phyloP scores from a whole-genome alignment of 2,888 invertebrate genomes.

The Adelphocoris suturalis region DNA sequence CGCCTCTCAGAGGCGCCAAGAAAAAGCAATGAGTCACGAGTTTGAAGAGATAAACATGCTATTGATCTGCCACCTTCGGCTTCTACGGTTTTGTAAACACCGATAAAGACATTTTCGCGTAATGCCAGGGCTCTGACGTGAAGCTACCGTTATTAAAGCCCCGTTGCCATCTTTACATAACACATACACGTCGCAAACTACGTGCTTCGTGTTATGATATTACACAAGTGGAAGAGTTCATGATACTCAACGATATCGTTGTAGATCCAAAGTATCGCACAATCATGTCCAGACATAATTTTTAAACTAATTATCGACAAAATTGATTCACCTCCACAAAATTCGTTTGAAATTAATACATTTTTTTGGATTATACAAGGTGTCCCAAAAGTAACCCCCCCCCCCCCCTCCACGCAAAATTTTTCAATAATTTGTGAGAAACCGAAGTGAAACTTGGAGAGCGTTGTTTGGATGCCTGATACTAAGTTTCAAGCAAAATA shows the following conservation, averaged over 20 bases:
- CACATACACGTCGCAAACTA: not conserved
- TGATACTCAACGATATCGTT: not conserved
- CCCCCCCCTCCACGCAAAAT: no score
- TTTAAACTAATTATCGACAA: no score
- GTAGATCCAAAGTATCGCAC: no score
- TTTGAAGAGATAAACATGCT: slow-evolving; percentile 11
- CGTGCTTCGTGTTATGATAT: not conserved
- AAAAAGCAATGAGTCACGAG: slow-evolving; percentile 5
- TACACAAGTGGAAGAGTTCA: not conserved
- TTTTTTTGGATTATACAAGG: no score
- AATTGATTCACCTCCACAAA: no score
- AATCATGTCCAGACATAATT: no score
- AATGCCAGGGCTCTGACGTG: slow-evolving; percentile 5
- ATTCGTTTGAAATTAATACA: no score
- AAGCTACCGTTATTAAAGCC: not conserved
- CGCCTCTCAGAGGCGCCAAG: not conserved
- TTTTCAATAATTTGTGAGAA: no score
- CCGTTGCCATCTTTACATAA: not conserved
- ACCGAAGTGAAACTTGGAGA: no score
- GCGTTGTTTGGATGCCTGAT: no score
- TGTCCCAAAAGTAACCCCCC: no score
- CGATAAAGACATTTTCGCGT: slow-evolving; percentile 25
- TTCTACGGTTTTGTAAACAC: not conserved
- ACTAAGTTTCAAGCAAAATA: no score
- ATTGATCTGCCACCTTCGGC: slow-evolving; percentile 14